Conservation (phyloP, 2,113 vertebrate species). For the Eulemur rufifrons region DNA sequence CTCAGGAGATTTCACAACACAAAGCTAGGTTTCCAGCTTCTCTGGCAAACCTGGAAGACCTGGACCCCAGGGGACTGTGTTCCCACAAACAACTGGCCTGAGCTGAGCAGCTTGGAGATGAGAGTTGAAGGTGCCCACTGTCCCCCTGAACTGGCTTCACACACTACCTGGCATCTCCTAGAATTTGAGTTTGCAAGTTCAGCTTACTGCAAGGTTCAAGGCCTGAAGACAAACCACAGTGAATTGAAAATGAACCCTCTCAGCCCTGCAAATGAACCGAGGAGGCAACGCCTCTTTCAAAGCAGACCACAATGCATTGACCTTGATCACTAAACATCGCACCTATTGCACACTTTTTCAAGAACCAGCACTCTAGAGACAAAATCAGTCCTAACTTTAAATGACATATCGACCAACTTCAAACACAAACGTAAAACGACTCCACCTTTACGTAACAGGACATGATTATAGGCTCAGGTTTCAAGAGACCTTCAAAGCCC, state of each 20-base stretch:
- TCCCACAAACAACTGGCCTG: neutral
- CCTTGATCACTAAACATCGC: neutral
- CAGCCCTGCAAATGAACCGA: neutral
- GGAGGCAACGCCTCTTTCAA: neutral
- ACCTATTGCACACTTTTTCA: neutral
- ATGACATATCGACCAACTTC: neutral
- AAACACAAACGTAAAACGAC: neutral
- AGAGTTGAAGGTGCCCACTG: neutral
- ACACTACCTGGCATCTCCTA: neutral
- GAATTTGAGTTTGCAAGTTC: neutral
- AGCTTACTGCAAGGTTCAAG: neutral
- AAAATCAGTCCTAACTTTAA: neutral
- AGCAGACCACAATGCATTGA: neutral
- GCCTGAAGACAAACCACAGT: neutral
- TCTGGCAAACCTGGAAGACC: neutral
- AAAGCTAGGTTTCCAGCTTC: neutral
- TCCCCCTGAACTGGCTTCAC: fast-evolving
- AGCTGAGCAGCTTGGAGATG: neutral
- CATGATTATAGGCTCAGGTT: slow-evolving; percentile 27
- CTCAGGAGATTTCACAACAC: neutral
- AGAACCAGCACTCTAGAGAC: neutral
- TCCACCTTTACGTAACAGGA: neutral
- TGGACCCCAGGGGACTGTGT: neutral
- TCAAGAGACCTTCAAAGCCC: neutral
- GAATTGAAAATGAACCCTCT: neutral